These are phyloP conservation scores for Dicrostonyx torquatus DNA, from an alignment of 2,797 vertebrate genomes.

Conservation along the genomic window DNA sequence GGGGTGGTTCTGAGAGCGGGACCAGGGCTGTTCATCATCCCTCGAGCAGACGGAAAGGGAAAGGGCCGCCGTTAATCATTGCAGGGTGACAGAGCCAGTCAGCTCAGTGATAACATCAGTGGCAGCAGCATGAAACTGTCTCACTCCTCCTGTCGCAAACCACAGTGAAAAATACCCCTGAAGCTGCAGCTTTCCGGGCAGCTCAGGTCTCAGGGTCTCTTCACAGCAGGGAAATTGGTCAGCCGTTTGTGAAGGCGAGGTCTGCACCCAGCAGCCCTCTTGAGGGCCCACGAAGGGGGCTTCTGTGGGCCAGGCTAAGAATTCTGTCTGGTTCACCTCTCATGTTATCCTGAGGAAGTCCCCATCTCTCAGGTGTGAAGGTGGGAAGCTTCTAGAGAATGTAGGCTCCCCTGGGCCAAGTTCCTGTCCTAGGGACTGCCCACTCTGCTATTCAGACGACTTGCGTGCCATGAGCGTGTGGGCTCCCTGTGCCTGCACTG, in stretches of 20 bases:
- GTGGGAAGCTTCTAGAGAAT: not conserved
- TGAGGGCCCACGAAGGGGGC: not conserved
- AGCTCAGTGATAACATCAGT: conserved; percentile 67
- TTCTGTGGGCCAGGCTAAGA: not conserved
- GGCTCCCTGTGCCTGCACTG: not conserved
- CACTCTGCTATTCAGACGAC: not conserved
- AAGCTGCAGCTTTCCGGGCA: conserved; percentile 72
- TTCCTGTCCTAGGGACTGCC: not conserved
- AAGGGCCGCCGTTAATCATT: conserved; percentile 51
- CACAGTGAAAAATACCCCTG: conserved; percentile 76
- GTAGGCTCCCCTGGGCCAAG: not conserved
- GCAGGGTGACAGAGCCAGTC: conserved; percentile 45
- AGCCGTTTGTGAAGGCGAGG: not conserved
- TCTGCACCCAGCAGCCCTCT: conserved; percentile 15
- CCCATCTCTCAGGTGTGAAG: not conserved
- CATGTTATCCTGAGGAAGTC: conserved; percentile 35
- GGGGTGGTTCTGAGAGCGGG: not conserved
- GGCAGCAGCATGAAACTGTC: conserved; percentile 55
- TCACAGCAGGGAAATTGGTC: conserved; percentile 57
- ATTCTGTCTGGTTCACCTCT: conserved; percentile 29
- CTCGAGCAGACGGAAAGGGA: conserved; percentile 56
- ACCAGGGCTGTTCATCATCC: not conserved
- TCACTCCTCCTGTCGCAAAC: conserved; percentile 66
- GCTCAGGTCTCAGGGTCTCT: not conserved
- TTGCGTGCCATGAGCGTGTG: not conserved